Evolutionary conservation across 64 coral and sea anemone species (phyloP).

Genomic region (Anthopleura sola): DNA sequence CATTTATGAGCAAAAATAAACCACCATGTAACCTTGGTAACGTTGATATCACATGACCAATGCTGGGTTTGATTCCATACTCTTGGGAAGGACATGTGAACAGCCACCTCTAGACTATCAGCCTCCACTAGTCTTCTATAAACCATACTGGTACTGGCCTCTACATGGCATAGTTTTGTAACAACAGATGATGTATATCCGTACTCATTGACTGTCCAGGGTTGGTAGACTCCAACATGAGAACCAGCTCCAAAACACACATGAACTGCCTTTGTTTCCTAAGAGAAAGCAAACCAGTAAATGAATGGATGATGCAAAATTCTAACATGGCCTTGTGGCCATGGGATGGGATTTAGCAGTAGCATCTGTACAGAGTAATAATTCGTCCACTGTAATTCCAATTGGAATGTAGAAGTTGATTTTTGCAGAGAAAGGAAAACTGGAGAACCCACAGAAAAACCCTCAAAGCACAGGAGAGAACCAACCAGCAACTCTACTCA

Average conservation of each 20-base stretch:
- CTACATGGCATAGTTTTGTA: conserved; percentile 77
- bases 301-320: neutral
- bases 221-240: conserved; percentile 79
- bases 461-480: too few species aligned
- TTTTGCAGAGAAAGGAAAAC: too few species aligned
- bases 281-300: neutral
- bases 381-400: too few species aligned
- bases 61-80: conserved; percentile 98
- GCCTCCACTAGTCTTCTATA: conserved; percentile 80
- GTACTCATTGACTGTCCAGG: conserved; percentile 98
- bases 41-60: conserved; percentile 88
- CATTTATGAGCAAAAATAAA: conserved; percentile 99
- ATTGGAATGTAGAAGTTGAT: too few species aligned
- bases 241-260: conserved; percentile 86
- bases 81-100: conserved; percentile 91
- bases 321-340: neutral
- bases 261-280: conserved; percentile 96
- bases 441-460: too few species aligned
- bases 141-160: conserved; percentile 85
- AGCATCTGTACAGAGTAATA: too few species aligned
- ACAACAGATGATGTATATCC: conserved; percentile 96
- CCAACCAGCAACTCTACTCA: too few species aligned
- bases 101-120: conserved; percentile 72
- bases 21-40: conserved; percentile 80
- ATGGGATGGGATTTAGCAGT: too few species aligned